Evolutionary conservation across 2,888 invertebrate genomes (phyloP).

Genomic region (Tipula helvola): DNA sequence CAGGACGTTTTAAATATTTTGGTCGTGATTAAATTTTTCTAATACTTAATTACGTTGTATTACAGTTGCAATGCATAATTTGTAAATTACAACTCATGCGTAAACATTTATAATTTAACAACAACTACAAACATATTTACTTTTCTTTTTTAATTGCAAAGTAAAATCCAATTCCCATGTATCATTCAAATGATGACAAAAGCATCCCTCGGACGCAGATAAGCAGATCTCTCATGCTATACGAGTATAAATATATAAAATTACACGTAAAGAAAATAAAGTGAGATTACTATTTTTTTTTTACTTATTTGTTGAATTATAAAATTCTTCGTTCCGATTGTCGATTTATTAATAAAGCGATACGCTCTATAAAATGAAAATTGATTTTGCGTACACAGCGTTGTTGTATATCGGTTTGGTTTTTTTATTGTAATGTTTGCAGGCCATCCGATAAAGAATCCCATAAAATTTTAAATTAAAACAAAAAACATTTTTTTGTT

Average conservation of each 20-base stretch:
- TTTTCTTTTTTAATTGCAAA: background rate
- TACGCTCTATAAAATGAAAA: background rate
- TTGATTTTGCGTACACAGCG: background rate
- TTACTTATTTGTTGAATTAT: background rate
- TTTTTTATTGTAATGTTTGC: background rate
- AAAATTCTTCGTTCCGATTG: conserved; percentile 4
- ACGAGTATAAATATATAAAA: background rate
- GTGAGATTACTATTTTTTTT: background rate
- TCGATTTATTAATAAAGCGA: background rate
- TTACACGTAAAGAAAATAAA: background rate
- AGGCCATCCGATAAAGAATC: background rate
- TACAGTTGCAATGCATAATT: background rate
- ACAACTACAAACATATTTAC: background rate
- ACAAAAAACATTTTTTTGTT: background rate
- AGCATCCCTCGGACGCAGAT: background rate
- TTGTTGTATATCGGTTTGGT: background rate
- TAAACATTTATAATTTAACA: background rate
- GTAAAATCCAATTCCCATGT: background rate
- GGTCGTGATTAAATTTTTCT: too few species aligned
- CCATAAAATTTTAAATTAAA: background rate
- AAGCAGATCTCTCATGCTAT: background rate
- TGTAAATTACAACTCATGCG: background rate
- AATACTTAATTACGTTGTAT: too few species aligned
- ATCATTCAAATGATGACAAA: background rate
- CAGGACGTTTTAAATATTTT: too few species aligned